A percentile compares a stretch with the other conserved stretches of the same genome.
These are phyloP conservation scores for Hypothenemus hampei DNA, from an alignment of 1,140 invertebrate species.

Conservation along the genomic window DNA sequence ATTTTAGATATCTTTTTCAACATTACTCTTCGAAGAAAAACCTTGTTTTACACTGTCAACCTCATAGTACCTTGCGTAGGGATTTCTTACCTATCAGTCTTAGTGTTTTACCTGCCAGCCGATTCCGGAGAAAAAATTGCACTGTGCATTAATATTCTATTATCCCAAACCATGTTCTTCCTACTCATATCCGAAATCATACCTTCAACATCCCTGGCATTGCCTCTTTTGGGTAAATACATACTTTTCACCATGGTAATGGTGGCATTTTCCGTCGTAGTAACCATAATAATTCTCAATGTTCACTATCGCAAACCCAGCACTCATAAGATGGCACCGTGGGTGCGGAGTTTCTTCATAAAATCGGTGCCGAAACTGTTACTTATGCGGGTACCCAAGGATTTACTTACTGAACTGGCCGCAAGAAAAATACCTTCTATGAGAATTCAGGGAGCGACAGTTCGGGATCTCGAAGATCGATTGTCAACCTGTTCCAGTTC, in stretches of 20 bases:
- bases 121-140: slow-evolving; percentile 99
- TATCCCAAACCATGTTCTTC: slow-evolving; percentile 99
- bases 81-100: slow-evolving; percentile 83
- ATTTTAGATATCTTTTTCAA: slow-evolving; percentile 96
- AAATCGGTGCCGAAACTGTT: slow-evolving; percentile 75
- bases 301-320: slow-evolving; percentile 99
- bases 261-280: slow-evolving; percentile 92
- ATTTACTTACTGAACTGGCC: slow-evolving; percentile 70
- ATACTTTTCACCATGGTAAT: slow-evolving; percentile 98
- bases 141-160: slow-evolving; percentile 95
- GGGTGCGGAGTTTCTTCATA: slow-evolving; percentile 86
- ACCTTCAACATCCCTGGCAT: slow-evolving; percentile 93
- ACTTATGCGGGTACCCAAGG: slow-evolving; percentile 80
- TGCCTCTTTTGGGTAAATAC: slow-evolving; percentile 94
- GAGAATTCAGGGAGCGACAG: slow-evolving; percentile 46
- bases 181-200: slow-evolving; percentile 97
- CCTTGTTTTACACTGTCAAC: slow-evolving; percentile 95
- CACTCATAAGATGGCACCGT: slow-evolving; percentile 94
- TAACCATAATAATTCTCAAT: slow-evolving; percentile 96
- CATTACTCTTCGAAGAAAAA: slow-evolving; percentile 91
- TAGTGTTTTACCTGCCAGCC: slow-evolving; percentile 97
- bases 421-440: slow-evolving; percentile 66
- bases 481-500: slow-evolving; percentile 72
- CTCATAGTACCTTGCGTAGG: slow-evolving; percentile 91
- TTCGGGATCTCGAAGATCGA: slow-evolving; percentile 55